Evolutionary conservation across 2,888 invertebrate genomes (phyloP), one percentile per base, ranked within the genome.

Genomic region (Idaea straminata): DNA sequence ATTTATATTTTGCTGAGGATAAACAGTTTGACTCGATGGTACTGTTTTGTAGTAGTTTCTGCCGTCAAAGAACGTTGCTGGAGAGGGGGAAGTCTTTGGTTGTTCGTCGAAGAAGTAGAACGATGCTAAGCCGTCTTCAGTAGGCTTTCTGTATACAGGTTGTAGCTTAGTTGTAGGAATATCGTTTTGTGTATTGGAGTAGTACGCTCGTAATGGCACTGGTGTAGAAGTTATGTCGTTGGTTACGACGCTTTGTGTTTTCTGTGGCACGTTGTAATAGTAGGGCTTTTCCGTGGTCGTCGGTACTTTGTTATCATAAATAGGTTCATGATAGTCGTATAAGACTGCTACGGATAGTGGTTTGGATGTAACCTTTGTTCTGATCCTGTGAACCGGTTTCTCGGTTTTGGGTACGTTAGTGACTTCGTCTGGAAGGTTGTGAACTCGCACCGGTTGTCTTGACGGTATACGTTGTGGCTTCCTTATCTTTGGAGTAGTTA

Each of bases 101-200:
- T 93, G 92, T 78, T 96, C 95, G 69, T 96, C 95, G 74, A 95
- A 95, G 78, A 95, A 96, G 76, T 94, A 96, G 83, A 94, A 95
- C 6, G 95, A 95, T 0, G 95, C 93, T 63, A 93, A 83, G 59
- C 90, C 88, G 75, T 92, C 91, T 69, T 90, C 86, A 72, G 84
- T 88, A 58, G 89, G 88, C 75, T 90, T 88, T 57, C 85, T 86
- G 69, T 88, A 91, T 64, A 94, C 93, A 1, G 93, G 92, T 74
- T 93, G 92, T 66, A 93, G 74, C 74, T 94, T 93, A 15, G 94
- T 93, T 63, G 94, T 94, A 4, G 93, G 92, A 64, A 93, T 91
- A 69, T 93, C 91, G 69, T 93, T 91, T 79, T 94, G 86, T 66
- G 93, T 77, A 76, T 92, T 94, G n/a, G 93, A 91, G 81, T 94